phyloP scores from a whole-genome alignment of 2,888 invertebrate genomes.

The Drosophila anceps region DNA sequence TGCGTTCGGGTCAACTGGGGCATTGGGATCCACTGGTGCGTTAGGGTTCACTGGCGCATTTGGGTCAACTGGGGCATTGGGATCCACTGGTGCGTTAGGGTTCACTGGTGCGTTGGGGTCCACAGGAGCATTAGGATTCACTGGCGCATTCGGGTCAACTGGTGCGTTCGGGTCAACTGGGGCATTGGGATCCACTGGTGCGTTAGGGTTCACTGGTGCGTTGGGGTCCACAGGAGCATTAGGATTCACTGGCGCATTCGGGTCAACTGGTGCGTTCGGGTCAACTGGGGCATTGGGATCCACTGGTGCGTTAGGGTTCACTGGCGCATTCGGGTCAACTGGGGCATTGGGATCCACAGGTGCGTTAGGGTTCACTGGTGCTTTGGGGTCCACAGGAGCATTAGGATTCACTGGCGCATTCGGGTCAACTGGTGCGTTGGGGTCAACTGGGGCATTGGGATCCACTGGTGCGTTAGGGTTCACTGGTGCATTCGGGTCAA shows the following conservation, averaged over 20 bases:
- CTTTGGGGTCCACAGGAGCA: background rate
- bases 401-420: background rate
- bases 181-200: background rate
- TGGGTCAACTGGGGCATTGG: background rate
- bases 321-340: background rate
- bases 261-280: rapidly evolving
- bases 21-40: background rate
- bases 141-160: background rate
- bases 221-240: background rate
- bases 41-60: background rate
- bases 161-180: background rate
- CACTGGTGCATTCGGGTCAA: background rate
- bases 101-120: background rate
- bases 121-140: rapidly evolving
- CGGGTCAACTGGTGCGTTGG: background rate
- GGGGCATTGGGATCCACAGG: background rate
- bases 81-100: background rate
- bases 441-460: background rate
- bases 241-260: rapidly evolving
- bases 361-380: rapidly evolving
- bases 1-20: background rate
- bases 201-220: rapidly evolving
- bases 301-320: background rate
- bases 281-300: background rate
- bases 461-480: background rate